phyloP scores from a whole-genome alignment of 1,140 invertebrate genomes.

The Rhysida immarginata region DNA sequence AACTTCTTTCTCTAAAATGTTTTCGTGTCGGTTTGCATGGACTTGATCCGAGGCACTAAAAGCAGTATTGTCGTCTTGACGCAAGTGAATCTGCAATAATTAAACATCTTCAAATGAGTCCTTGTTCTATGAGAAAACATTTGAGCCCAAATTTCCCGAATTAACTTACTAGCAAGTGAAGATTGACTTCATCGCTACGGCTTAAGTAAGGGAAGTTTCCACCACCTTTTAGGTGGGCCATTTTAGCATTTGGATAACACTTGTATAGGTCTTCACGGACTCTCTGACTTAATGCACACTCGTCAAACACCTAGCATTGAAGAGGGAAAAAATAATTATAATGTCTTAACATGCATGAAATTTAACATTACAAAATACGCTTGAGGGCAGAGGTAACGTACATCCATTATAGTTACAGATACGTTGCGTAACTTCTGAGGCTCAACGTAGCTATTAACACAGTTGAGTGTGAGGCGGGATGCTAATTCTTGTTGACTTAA shows the following conservation, averaged over 20 bases:
- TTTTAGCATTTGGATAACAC: conserved; percentile 70
- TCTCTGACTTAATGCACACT: conserved; percentile 55
- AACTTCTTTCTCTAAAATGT: too few relatives aligned
- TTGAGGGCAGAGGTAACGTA: too few relatives aligned
- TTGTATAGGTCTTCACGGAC: conserved; percentile 69
- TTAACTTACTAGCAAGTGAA: conserved; percentile 62
- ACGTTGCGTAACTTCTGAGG: conserved; percentile 52
- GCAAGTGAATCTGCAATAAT: too few relatives aligned
- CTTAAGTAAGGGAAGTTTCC: conserved; percentile 87
- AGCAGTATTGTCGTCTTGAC: too few relatives aligned
- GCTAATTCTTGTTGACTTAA: conserved; percentile 67
- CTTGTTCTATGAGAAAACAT: too few relatives aligned
- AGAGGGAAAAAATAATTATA: too few relatives aligned
- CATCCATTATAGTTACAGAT: conserved; percentile 69
- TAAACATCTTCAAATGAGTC: too few relatives aligned
- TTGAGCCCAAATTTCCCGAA: too few relatives aligned
- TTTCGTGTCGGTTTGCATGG: too few relatives aligned
- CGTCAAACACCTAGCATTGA: conserved; percentile 61
- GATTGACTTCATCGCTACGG: conserved; percentile 72
- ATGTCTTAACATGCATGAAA: too few relatives aligned
- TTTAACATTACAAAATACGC: too few relatives aligned
- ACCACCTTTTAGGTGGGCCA: conserved; percentile 72
- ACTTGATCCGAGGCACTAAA: too few relatives aligned
- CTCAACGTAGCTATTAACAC: conserved; percentile 61
- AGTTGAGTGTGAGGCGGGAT: conserved; percentile 73